phyloP scores from a whole-genome alignment of 2,888 invertebrate genomes.

The Nomada lathburiana region DNA sequence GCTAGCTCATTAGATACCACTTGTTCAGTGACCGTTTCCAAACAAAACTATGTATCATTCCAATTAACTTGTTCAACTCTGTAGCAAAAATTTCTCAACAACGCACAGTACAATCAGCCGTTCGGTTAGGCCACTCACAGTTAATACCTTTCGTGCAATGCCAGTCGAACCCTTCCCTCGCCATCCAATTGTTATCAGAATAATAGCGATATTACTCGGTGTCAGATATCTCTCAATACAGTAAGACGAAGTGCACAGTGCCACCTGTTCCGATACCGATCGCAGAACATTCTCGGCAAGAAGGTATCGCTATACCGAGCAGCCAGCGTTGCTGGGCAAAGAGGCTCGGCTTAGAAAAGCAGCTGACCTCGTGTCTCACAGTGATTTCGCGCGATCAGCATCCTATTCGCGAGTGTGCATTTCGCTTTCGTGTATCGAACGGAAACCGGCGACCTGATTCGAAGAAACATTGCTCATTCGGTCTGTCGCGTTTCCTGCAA shows the following conservation, averaged over 20 bases:
- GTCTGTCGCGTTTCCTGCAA: conserved; percentile 41
- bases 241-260: not conserved
- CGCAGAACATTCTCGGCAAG: conserved; percentile 1
- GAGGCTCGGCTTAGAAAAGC: conserved; percentile 57
- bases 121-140: not conserved
- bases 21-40: not conserved
- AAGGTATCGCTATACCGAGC: conserved; percentile 11
- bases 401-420: conserved; percentile 48
- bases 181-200: not conserved
- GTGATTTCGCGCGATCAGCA: conserved; percentile 37
- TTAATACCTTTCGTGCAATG: no score
- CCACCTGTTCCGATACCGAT: conserved; percentile 10
- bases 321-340: conserved; percentile 25
- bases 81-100: not conserved
- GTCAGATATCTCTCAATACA: not conserved
- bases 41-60: not conserved
- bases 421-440: conserved; percentile 39
- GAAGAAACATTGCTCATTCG: conserved; percentile 27
- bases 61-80: not conserved
- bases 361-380: conserved; percentile 48
- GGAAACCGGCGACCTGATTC: conserved; percentile 13
- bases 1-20: not conserved
- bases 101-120: not conserved
- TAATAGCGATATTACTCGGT: not conserved
- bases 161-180: not conserved